Evolutionary conservation across 2,888 invertebrate genomes (phyloP), one percentile per base, ranked within the genome.

Genomic region (Polylopha cassiicola): DNA sequence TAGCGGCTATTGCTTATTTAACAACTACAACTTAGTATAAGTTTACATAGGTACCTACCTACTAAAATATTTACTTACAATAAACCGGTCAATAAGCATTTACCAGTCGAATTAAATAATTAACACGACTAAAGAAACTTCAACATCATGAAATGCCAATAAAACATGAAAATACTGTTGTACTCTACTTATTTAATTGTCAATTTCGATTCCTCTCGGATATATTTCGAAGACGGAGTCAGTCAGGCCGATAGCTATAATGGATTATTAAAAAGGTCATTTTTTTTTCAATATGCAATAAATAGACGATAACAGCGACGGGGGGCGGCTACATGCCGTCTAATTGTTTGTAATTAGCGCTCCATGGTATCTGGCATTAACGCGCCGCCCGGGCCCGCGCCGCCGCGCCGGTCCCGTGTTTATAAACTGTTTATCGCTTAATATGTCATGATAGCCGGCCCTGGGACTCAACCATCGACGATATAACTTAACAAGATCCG

Each of bases 351-450:
- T 79, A 75, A 82, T 82, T 79, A 79, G 67, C 64, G 58, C 55
- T 58, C 47, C 53, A 49, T 55, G 55, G 50, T 57, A 50, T 54
- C 58, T 53, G 58, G n/a, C n/a, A n/a, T n/a, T n/a, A n/a, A n/a
- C 56, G 49, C 52, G 50, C 51, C 39, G 13, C 18, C 29, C 27
- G 37, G 44, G 46, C 42, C 48, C 31, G 18, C 38, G 30, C 32
- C 26, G 37, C 39, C 31, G 16, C 23, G 39, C 39, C 37, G 51
- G 45, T 53, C 55, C 63, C 55, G 64, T 53, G 59, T 78, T 78
- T 79, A 80, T 74, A 59, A 65, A 60, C 77, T 80, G 75, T 79
- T 82, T 80, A 80, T 80, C 73, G 65, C 79, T 81, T 81, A 81
- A 80, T 81, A 76, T 65, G 68, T 64, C 62, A 59, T 65, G 67